Base-by-base conservation (phyloP, 2,113 vertebrate species). In the Larimichthys crocea region DNA sequence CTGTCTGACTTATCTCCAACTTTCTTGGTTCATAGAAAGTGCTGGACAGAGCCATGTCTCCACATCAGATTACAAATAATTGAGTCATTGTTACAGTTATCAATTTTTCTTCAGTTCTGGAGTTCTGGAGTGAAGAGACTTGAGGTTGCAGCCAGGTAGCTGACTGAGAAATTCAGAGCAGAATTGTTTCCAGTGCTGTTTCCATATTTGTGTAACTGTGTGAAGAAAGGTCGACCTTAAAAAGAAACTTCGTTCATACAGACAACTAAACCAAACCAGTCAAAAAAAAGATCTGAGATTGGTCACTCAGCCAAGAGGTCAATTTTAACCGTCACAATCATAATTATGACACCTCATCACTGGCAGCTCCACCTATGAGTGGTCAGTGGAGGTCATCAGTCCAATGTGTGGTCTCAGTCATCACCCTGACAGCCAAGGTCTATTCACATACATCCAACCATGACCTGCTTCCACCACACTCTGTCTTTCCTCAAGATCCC, bases 341-440 rank as follows among this genome's bases (percentile, higher is more conserved):
- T 71, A 67, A 81, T 75, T 59, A 44, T 68, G 73, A 80, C 59
- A 40, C 76, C 80, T 88, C 83, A 65, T 83, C 80, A 55, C 76
- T 67, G 53, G 77, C 42, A 56, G 53, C 77, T 59, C 80, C 67
- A 42, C 79, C 73, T 55, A 70, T 52, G 64, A 84, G 14, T 86
- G 86, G 90, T 87, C 85, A 88, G 24, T 11, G 22, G 76, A 89
- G 89, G 86, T 92, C 88, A 89, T 83, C 49, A 44, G 56, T 85
- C 83, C 83, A 65, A 55, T 87, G 92, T 91, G 92, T 94, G 91
- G 91, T 93, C 93, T 84, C 59, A 64, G 84, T 86, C 75, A n/a
- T 92, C 88, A 84, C 12, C 12, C 81, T 86, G 88, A 84, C 91
- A 90, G 88, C 88, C 85, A 67, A 84, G 83, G 84, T 70, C 78